A percentile compares a stretch with the other conserved stretches of the same genome.
These are phyloP conservation scores for Aplidium turbinatum DNA, from an alignment of 23 tunicate species.

Conservation along the genomic window DNA sequence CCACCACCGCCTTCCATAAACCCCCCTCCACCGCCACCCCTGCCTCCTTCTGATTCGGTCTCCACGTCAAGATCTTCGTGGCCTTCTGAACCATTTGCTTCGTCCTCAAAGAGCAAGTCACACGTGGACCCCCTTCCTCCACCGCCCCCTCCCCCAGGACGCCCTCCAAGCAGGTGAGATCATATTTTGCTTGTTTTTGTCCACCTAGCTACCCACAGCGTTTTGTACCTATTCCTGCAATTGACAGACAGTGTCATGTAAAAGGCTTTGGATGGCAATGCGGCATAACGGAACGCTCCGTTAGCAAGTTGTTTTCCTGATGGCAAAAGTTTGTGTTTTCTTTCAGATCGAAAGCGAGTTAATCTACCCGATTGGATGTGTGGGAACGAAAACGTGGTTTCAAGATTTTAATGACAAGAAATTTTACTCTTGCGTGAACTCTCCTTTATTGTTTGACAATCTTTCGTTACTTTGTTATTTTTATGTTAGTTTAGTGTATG, in stretches of 20 bases:
- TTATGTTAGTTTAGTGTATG: too few relatives aligned
- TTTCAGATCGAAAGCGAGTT: too few relatives aligned
- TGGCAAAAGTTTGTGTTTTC: too few relatives aligned
- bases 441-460: too few relatives aligned
- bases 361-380: too few relatives aligned
- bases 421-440: too few relatives aligned
- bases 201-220: neutral
- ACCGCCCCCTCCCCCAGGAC: constrained; percentile 34
- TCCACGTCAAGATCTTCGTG: neutral
- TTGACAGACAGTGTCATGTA: neutral
- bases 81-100: neutral
- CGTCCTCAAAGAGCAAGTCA: neutral
- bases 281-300: too few relatives aligned
- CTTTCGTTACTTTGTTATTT: too few relatives aligned
- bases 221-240: neutral
- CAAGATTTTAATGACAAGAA: too few relatives aligned
- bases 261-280: too few relatives aligned
- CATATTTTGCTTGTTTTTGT: neutral
- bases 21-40: constrained; percentile 48
- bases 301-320: too few relatives aligned
- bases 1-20: constrained; percentile 32
- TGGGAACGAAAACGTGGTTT: too few relatives aligned
- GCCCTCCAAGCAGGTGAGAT: constrained; percentile 30
- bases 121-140: constrained; percentile 23
- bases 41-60: constrained; percentile 10